Evolutionary conservation across 2,797 vertebrate genomes (phyloP).

Genomic region (Platyrinchus mystaceus): DNA sequence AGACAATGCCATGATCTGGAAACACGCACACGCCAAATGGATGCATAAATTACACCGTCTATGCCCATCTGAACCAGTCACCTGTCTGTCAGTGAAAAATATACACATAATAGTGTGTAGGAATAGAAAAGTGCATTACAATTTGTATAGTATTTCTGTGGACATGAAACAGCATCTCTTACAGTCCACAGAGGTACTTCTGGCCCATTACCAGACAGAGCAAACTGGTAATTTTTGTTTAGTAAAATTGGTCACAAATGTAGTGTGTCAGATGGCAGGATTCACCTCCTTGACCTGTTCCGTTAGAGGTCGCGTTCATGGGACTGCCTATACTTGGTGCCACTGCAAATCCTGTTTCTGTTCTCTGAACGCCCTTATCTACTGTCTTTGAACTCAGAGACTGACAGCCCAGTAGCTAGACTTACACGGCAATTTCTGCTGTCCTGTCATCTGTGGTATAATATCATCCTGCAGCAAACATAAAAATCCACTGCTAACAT

Average conservation of each 20-base stretch:
- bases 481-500: slow-evolving; percentile 21
- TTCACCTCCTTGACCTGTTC: neutral
- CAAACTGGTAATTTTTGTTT: neutral
- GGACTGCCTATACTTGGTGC: neutral
- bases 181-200: neutral
- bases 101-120: neutral
- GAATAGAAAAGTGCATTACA: neutral
- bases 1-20: slow-evolving; percentile 75
- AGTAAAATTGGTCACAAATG: neutral
- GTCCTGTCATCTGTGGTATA: slow-evolving; percentile 27
- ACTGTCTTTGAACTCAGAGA: neutral
- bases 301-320: neutral
- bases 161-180: neutral
- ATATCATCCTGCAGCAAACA: slow-evolving; percentile 38
- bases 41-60: slow-evolving; percentile 60
- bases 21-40: slow-evolving; percentile 66
- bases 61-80: slow-evolving; percentile 34
- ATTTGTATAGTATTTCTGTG: neutral
- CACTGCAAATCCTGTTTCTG: neutral
- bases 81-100: slow-evolving; percentile 25
- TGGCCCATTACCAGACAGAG: neutral
- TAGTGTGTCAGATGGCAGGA: neutral
- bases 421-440: neutral
- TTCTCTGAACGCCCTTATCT: neutral
- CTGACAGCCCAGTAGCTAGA: neutral